phyloP scores from a whole-genome alignment of 1,140 invertebrate genomes.

The Lasaia peninsularis region DNA sequence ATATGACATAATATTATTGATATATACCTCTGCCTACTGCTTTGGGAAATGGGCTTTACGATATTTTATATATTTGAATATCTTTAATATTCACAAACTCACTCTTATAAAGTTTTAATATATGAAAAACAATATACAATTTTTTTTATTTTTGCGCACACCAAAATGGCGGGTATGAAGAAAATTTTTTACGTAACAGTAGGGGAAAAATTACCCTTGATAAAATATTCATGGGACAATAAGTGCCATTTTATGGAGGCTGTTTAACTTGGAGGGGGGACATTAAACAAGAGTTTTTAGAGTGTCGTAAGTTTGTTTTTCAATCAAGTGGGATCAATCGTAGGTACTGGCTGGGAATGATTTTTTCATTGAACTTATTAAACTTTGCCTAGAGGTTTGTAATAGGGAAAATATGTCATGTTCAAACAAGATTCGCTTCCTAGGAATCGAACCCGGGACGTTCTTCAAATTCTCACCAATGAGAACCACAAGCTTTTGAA shows the following conservation, averaged over 20 bases:
- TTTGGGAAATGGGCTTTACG: too few species aligned
- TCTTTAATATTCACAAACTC: too few species aligned
- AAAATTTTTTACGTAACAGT: not conserved
- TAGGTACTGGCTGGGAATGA: slow-evolving; percentile 29
- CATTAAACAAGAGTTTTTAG: slow-evolving; percentile 47
- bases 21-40: too few species aligned
- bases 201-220: slow-evolving; percentile 27
- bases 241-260: slow-evolving; percentile 45
- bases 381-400: not conserved
- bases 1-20: too few species aligned
- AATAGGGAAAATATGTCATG: not conserved
- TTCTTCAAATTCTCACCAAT: too few species aligned
- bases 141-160: not conserved
- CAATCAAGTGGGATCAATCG: slow-evolving; percentile 11
- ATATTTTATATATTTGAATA: too few species aligned
- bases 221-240: slow-evolving; percentile 54
- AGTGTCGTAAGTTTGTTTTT: slow-evolving; percentile 17
- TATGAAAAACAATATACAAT: too few species aligned
- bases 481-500: too few species aligned
- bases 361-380: slow-evolving; percentile 42
- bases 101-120: too few species aligned
- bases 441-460: too few species aligned
- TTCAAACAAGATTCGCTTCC: too few species aligned
- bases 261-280: slow-evolving; percentile 36
- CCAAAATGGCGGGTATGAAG: not conserved